Evolutionary conservation across 2,888 invertebrate species (phyloP), one percentile per base, ranked within the genome.

Genomic region (Lepidocyrtoides sp.): DNA sequence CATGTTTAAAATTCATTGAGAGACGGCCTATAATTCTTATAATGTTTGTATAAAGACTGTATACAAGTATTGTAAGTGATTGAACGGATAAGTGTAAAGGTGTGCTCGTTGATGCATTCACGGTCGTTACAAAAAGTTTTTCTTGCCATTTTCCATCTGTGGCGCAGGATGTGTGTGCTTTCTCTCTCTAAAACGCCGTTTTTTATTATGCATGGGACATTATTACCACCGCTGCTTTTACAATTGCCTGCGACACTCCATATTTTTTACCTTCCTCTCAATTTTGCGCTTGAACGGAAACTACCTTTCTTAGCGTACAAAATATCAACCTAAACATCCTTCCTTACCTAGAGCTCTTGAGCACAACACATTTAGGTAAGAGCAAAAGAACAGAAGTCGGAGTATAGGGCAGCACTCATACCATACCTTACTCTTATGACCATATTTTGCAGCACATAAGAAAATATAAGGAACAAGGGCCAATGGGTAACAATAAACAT

Each of bases 211-310:
- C 75, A 75, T 75, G 75, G 17, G 75, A 48, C 75, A 75, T 48
- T 48, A 51, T 23, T 44, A 20, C 48, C 10, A 51, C 51, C 48
- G 8, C 48, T 44, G 41, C 23, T 23, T 10, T 8, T 72, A 23
- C 44, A 72, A 20, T 44, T 8, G 20, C 23, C 12, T 36, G 26
- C 48, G 69, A 20, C 69, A 69, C 23, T 69, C 36, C 17, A 75
- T 29, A n/a, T 57, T 81, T 81, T 57, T 79, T 10, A 54, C 57
- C 54, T 57, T 20, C 20, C 57, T 32, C 81, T 81, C 41, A 81
- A 81, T 57, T 81, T 79, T 79, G 17, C n/a, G 29, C 57, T 81
- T 36, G 81, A 81, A 81, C 32, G 54, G 36, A 81, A 81, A 81
- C 54, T 26, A 23, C 26, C 17, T 17, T 69, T 69, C 44, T 72